phyloP scores from a whole-genome alignment of 2,113 vertebrate genomes.

The Rhinoptilus africanus region DNA sequence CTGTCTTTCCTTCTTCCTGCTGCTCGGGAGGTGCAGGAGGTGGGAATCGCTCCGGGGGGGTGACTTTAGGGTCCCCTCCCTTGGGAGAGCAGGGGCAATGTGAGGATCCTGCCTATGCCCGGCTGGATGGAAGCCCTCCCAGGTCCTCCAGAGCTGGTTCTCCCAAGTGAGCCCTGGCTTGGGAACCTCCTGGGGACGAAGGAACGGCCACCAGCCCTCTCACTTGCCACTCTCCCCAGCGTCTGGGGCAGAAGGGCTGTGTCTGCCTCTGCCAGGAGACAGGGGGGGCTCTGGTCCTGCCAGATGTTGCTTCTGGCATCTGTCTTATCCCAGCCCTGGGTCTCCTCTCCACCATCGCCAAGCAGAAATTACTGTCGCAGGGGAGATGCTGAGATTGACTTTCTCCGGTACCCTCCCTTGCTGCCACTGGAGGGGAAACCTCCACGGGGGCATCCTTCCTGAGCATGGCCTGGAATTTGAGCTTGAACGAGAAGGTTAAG shows the following conservation, averaged over 20 bases:
- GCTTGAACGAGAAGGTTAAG: background rate
- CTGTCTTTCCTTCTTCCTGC: background rate
- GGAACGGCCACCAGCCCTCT: background rate
- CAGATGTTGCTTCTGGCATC: background rate
- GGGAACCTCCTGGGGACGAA: background rate
- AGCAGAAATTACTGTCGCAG: background rate
- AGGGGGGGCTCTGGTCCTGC: background rate
- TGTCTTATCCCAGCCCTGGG: background rate
- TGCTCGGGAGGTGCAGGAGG: background rate
- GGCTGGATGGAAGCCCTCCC: background rate
- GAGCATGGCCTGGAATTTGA: background rate
- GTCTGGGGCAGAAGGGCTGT: background rate
- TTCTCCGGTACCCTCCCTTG: background rate
- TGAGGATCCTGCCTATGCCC: accelerated
- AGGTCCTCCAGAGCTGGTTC: background rate
- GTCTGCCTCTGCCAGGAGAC: background rate
- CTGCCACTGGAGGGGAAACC: background rate
- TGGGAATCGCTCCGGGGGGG: background rate
- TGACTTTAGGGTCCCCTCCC: background rate
- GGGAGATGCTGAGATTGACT: background rate
- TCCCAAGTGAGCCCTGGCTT: accelerated
- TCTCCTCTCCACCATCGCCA: background rate
- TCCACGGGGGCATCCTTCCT: background rate
- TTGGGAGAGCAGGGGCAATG: background rate
- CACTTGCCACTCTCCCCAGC: accelerated